Base-by-base conservation (phyloP, 2,797 vertebrate genomes). In the Ibycter americanus region DNA sequence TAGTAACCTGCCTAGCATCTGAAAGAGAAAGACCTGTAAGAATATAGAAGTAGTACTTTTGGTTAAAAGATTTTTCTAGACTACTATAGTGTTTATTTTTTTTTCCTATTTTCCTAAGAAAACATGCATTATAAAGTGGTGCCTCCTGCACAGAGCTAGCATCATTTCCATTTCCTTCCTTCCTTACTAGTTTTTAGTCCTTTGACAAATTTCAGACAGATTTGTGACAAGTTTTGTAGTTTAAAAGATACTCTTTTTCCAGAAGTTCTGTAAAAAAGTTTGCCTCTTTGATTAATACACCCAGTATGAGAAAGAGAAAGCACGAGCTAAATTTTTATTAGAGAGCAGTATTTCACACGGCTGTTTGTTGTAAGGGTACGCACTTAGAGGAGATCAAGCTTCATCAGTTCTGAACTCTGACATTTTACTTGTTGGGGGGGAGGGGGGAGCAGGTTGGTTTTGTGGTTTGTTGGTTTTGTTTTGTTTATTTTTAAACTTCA, bases 331-430 rank as follows among this genome's bases (percentile, higher is more conserved):
- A 22, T 72, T 61, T 17, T 9, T 61, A 3, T 9, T 22, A 44
- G 67, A 32, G 62, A 55, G n/a, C 32, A n/a, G 12, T 22, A 25
- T 26, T 36, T 59, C 34, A 11, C 4, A 1, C 6, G 22, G 29
- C 13, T 34, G 8, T 21, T 78, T 0, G 1, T 29, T 58, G 23
- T 8, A 47, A 46, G 34, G 23, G 17, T 36, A 3, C 0, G 0
- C 15, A 0, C 55, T 63, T 32, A 7, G 10, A 20, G 52, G 38
- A 55, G 21, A 36, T 49, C 31, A 32, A 5, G 3, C 51, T 15
- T 42, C 62, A 12, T 12, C 12, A 7, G 7, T 55, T 51, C 55
- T 74, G 8, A 0, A 1, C 29, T 49, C 17, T 29, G 34, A 91
- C 12, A 26, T 66, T 3, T 3, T 51, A n/a, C 11, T 4, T 51